phyloP scores from a whole-genome alignment of 1,140 invertebrate genomes.

The Euwallacea fornicatus region DNA sequence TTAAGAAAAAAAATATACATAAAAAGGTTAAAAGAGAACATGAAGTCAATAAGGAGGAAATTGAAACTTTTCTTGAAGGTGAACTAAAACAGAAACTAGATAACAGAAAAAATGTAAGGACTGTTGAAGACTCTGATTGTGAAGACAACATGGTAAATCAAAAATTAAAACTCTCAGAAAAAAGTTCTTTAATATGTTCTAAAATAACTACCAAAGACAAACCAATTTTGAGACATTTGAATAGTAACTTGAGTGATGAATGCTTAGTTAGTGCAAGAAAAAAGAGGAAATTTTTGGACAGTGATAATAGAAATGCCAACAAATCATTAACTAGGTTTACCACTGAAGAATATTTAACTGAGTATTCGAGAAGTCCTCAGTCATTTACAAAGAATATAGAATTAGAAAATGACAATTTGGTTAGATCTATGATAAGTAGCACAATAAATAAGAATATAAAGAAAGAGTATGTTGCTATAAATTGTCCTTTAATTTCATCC shows the following conservation, averaged over 20 bases:
- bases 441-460: background rate
- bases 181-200: too few species aligned
- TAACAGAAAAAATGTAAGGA: too few species aligned
- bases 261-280: background rate
- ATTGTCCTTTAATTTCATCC: background rate
- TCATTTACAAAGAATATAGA: background rate
- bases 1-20: too few species aligned
- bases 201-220: background rate
- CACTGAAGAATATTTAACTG: slow-evolving; percentile 20
- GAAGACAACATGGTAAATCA: too few species aligned
- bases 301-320: background rate
- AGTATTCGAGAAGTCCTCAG: slow-evolving; percentile 6
- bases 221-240: background rate
- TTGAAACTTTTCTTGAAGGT: too few species aligned
- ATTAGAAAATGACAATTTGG: background rate
- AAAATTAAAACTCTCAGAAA: too few species aligned
- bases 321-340: slow-evolving; percentile 15
- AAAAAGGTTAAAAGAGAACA: too few species aligned
- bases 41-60: too few species aligned
- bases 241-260: background rate
- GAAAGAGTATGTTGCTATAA: slow-evolving; percentile 13
- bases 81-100: too few species aligned
- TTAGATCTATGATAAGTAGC: background rate
- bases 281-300: slow-evolving; percentile 4
- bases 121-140: too few species aligned